Evolutionary conservation across 92 coral and sea anemone genomes (phyloP), one percentile per base, ranked within the genome.

Genomic region (Montipora capitata): DNA sequence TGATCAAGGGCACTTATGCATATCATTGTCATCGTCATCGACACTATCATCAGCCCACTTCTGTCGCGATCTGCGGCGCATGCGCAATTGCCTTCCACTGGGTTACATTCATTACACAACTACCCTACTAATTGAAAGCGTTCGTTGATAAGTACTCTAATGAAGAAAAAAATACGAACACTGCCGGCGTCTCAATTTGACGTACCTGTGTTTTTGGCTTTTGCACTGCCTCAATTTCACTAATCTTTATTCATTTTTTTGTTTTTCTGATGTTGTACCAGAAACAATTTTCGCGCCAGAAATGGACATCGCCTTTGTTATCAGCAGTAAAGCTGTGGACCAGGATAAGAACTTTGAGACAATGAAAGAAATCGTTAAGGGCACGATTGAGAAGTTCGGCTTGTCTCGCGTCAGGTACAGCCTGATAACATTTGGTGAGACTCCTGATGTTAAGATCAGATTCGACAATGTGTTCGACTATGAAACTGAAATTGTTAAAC

Each of bases 251-350:
- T 14, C 35, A 2, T 5, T 15, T 15, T 5, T 1, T 2, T 16
- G 5, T 42, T 6, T 2, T 74, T n/a, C 38, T 74, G 68, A 59
- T 61, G 45, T 71, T 43, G 14, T 57, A n/a, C 56, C 86, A 95
- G 98, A 91, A 51, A 77, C 85, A 40, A 87, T 94, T 13, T 87
- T 90, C 54, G 89, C 85, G 20, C 96, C 98, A 12, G 93, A 92
- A 40, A 67, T 94, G 57, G 98, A 96, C 86, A 69, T 96, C 73
- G 94, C 93, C 20, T 96, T 96, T 78, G 93, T 93, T 12, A 67
- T 96, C 70, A 93, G 98, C 56, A 92, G 96, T 9, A 90, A 95
- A 7, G 88, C 95, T 13, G 76, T 89, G 10, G 87, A 92, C n/a
- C 76, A 94, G 5, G 92, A 94, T 57, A 85, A 77, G 61, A 91